These are phyloP conservation scores for Osmerus eperlanus DNA, from an alignment of 2,113 vertebrate genomes.

Conservation along the genomic window DNA sequence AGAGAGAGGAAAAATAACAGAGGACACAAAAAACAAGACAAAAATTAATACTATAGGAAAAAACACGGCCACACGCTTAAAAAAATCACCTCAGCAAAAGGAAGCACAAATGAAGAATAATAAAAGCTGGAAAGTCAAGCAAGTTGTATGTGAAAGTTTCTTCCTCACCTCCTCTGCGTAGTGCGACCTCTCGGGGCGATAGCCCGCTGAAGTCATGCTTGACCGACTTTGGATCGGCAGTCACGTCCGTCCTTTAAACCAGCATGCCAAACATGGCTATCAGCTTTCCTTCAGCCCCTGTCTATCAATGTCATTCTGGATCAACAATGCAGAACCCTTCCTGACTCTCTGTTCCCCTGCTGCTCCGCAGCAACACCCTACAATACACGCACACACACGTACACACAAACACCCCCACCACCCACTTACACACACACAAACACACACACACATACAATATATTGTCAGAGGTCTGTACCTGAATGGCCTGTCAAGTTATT, in stretches of 20 bases:
- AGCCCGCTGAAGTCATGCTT: slow-evolving; percentile 72
- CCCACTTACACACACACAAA: background rate
- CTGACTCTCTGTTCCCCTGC: slow-evolving; percentile 62
- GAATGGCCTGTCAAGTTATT: slow-evolving; percentile 64
- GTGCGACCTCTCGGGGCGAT: slow-evolving; percentile 66
- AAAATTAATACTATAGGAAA: background rate
- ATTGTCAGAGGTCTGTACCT: slow-evolving; percentile 72
- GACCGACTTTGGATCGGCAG: slow-evolving; percentile 71
- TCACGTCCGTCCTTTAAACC: slow-evolving; percentile 75
- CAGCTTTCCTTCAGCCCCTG: slow-evolving; percentile 78
- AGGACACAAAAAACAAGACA: slow-evolving; percentile 25
- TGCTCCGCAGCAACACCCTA: slow-evolving; percentile 55
- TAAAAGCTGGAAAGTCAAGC: slow-evolving; percentile 58
- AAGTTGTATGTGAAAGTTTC: slow-evolving; percentile 60
- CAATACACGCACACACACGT: slow-evolving; percentile 1
- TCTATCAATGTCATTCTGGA: slow-evolving; percentile 80
- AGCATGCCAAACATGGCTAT: slow-evolving; percentile 78
- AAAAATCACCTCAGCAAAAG: slow-evolving; percentile 43
- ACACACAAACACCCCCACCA: background rate
- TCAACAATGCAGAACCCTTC: slow-evolving; percentile 79
- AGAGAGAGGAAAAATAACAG: slow-evolving; percentile 14
- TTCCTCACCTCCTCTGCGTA: slow-evolving; percentile 43
- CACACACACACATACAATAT: slow-evolving; percentile 17
- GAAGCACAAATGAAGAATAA: slow-evolving; percentile 48
- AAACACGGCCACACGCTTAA: slow-evolving; percentile 9